A percentile compares a stretch with the other conserved stretches of the same genome.
Conservation (phyloP, 2,797 vertebrate genomes). For the Glyptemys insculpta region DNA sequence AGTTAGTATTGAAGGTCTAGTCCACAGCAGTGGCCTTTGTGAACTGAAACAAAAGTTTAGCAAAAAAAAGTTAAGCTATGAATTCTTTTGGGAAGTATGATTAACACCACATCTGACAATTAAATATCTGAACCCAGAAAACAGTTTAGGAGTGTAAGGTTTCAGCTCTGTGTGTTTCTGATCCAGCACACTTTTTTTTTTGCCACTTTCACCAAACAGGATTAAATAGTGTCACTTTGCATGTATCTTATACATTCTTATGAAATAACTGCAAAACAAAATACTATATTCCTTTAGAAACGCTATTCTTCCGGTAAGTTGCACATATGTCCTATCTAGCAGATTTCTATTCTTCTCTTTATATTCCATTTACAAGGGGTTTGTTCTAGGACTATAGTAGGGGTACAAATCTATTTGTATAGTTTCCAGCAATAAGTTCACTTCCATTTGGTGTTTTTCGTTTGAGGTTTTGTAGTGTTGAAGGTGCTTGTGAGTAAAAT, state of each 20-base stretch:
- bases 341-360: neutral
- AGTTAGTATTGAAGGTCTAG: neutral
- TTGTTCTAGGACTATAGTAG: neutral
- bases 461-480: neutral
- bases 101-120: neutral
- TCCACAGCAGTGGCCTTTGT: neutral
- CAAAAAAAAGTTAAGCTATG: neutral
- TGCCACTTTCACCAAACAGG: neutral
- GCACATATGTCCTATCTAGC: neutral
- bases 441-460: slow-evolving; percentile 14
- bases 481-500: slow-evolving; percentile 42
- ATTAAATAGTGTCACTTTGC: neutral
- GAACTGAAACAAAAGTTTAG: neutral
- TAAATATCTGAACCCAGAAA: neutral
- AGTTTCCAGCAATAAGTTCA: neutral
- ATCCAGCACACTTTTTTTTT: neutral
- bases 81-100: neutral
- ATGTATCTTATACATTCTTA: neutral
- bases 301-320: neutral
- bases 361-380: neutral
- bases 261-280: neutral
- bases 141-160: neutral
- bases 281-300: neutral
- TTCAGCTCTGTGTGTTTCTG: neutral
- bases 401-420: neutral